Percentiles rank a stretch among this genome's conserved stretches.
Evolutionary conservation across 2,888 invertebrate genomes (phyloP).

Genomic region (Tipula helvola): DNA sequence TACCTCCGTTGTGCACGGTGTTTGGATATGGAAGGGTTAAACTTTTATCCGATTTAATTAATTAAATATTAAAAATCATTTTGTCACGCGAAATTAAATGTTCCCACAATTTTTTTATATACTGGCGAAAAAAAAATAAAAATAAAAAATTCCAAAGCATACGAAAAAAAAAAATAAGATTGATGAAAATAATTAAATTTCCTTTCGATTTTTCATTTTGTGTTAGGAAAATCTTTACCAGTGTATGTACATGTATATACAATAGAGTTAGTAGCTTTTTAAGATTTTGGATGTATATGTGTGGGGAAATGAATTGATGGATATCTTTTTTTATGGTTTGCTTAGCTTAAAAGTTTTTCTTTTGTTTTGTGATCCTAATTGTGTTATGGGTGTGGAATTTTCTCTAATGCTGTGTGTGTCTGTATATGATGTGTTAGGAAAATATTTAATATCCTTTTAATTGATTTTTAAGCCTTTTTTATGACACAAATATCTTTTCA

Average conservation of each 20-base stretch:
- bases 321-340: neutral
- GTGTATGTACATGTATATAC: neutral
- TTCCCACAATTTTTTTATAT: neutral
- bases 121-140: neutral
- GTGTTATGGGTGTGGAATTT: neutral
- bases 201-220: neutral
- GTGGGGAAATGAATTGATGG: neutral
- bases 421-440: neutral
- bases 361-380: neutral
- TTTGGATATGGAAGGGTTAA: neutral
- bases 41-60: neutral
- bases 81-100: neutral
- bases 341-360: neutral
- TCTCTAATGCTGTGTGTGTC: neutral
- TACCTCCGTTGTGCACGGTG: too few relatives aligned
- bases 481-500: neutral
- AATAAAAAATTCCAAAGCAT: neutral
- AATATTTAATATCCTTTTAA: neutral
- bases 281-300: neutral
- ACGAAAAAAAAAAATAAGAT: neutral
- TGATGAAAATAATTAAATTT: neutral
- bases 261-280: neutral
- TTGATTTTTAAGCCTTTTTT: neutral
- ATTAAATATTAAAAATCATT: constrained; percentile 4
- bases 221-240: neutral